Base-by-base conservation (phyloP, 2,888 invertebrate genomes). In the Agriopis marginaria region DNA sequence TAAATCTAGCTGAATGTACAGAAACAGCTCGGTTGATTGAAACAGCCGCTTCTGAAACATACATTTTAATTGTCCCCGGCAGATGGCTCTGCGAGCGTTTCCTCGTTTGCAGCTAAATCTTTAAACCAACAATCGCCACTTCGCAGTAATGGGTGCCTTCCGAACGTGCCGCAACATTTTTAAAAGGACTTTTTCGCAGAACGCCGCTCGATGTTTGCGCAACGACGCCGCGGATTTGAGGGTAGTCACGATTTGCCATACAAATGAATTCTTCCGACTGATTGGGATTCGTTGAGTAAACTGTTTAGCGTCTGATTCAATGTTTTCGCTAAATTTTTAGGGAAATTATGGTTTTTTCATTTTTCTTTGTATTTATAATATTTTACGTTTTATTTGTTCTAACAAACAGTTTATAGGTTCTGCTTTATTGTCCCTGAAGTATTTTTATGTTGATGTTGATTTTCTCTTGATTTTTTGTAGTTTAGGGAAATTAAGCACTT, bases 161-260 rank as follows among this genome's bases (percentile, higher is more conserved):
- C 88, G 94, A 91, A 93, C 93, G 93, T 93, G 93, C 93, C 93
- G 88, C 89, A 90, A 91, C 93, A 94, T 93, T 94, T 94, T 93
- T 94, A 91, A 93, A 91, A 89, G 92, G 94, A 93, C 93, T 94
- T 94, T 94, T 94, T 93, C 93, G 93, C 93, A 86, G 87, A 85
- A 86, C 82, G 85, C 81, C 86, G 85, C 82, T 83, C 76, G 79
- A 82, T 93, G 92, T 93, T 93, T 93, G 90, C 84, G 76, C 73
- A 87, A 61, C 70, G 69, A 66, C 68, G 68, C 77, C 78, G 74
- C 76, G 86, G 87, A 88, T 88, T 85, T 84, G 82, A 78, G 87
- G 84, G 86, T 86, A 86, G 89, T 86, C 89, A 89, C 87, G 91
- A 90, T 91, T 91, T 90, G 89, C 82, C 84, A 88, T 82, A 83